Base-by-base conservation (phyloP, 2,797 vertebrate species). In the Pseudotriccus pelzelni region DNA sequence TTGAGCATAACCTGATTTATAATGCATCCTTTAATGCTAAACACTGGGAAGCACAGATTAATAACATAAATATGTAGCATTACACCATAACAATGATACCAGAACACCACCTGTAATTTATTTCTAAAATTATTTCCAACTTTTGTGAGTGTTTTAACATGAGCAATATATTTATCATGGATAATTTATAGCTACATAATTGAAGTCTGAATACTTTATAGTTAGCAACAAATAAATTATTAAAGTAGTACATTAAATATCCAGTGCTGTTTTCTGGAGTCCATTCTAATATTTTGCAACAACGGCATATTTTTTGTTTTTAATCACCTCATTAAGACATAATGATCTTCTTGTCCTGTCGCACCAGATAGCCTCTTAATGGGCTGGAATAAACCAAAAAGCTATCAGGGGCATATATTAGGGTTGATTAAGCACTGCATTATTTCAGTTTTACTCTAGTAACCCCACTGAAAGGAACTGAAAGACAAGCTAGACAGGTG, bases 301-400 rank as follows among this genome's bases (percentile, higher is more conserved):
- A 93, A 90, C 46, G 67, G 90, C 80, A 94, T 58, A 82, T 95
- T 96, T 92, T 90, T 97, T 84, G 50, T 44, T 95, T 97, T 97
- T 97, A 97, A 97, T 98, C 89, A 97, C 92, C 96, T 97, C 92
- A 93, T 98, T 97, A 97, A 97, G 92, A 77, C 68, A 59, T 96
- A 97, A 96, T 93, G 94, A 96, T 97, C 87, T 91, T 97, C 89
- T 92, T 96, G 55, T 75, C 95, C 74, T 93, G 93, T 95, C 95
- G 94, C 88, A 95, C 88, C 90, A 93, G 94, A 91, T 95, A 92
- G 84, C 76, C 84, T 87, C 47, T 96, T 98, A 98, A 96, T 96
- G 94, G 87, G 55, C 87, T 94, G 90, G 92, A 95, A 94, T 92
- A 89, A 96, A 97, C 83, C 75, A 95, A 94, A 97, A 96, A 94